These are phyloP conservation scores for Cephonodes hylas DNA, from an alignment of 2,888 invertebrate species.

Conservation along the genomic window DNA sequence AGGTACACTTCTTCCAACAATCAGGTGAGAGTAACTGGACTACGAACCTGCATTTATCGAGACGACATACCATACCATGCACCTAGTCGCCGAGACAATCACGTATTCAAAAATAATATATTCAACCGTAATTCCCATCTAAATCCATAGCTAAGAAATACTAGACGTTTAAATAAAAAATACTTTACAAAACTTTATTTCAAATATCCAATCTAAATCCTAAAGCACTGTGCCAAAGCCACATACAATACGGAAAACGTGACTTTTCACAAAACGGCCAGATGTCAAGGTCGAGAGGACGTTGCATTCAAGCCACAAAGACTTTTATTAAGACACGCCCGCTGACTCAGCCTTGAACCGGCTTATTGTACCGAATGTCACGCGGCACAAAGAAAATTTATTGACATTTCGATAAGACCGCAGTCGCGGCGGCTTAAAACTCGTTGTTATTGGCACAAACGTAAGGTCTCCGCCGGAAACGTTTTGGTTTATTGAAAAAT, in stretches of 20 bases:
- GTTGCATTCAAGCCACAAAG: slow-evolving; percentile 2
- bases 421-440: neutral
- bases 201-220: neutral
- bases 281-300: slow-evolving; percentile 19
- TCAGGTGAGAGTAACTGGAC: too few species aligned
- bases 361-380: slow-evolving; percentile 4
- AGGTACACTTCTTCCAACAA: too few species aligned
- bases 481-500: neutral
- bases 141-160: too few species aligned
- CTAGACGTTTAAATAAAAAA: too few species aligned
- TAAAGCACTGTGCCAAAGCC: neutral
- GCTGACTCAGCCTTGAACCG: neutral
- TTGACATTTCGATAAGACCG: neutral
- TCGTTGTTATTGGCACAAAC: neutral
- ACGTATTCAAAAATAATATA: too few species aligned
- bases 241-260: neutral
- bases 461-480: neutral
- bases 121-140: too few species aligned
- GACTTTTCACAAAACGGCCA: slow-evolving; percentile 1
- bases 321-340: neutral
- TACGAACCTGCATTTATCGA: too few species aligned
- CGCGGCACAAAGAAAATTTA: neutral
- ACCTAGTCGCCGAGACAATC: too few species aligned
- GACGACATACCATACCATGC: too few species aligned
- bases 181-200: neutral